Base-by-base conservation (phyloP, 2,113 vertebrate species). In the Misgurnus anguillicaudatus region DNA sequence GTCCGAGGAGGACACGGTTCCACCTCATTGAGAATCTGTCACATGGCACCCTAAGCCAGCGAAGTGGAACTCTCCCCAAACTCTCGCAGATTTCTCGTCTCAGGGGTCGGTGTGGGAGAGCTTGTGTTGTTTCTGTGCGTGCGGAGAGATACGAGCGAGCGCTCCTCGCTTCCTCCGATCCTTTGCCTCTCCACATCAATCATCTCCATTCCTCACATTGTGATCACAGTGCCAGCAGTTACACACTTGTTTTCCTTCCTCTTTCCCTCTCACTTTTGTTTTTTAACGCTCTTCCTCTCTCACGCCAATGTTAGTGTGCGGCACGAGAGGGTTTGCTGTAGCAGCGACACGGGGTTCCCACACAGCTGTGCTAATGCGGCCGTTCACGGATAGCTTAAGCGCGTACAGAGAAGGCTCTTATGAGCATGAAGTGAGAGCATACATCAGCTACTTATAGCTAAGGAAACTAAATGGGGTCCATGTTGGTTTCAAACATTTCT, bases 341-440 rank as follows among this genome's bases (percentile, higher is more conserved):
- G 93, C 90, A 87, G 86, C 38, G 36, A 55, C 48, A 80, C 79
- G 84, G 85, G 79, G 86, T 92, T 94, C 92, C 91, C 90, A 91
- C 87, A 85, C 79, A 89, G 86, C 87, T 74, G 91, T 90, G 11
- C 89, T 91, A 89, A 91, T 89, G 89, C 88, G 84, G 91, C 88
- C 89, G 85, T 90, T 91, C 88, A 21, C 55, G 84, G 88, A 87
- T 90, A 83, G 85, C 86, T 85, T 83, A 87, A 88, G 87, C 84
- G 83, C 90, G 87, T 82, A 90, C 82, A 91, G 92, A 91, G 11
- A n/a, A 85, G 45, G 21, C 77, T 86, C 87, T 85, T 65, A 89
- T 93, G 91, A 90, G 88, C 89, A 93, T 91, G 91, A 91, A 92
- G 86, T 90, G 84, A 92, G 92, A 91, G 86, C 90, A 91, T 93